Base-by-base conservation (phyloP, 2,113 vertebrate genomes). In the Hoplias malabaricus region DNA sequence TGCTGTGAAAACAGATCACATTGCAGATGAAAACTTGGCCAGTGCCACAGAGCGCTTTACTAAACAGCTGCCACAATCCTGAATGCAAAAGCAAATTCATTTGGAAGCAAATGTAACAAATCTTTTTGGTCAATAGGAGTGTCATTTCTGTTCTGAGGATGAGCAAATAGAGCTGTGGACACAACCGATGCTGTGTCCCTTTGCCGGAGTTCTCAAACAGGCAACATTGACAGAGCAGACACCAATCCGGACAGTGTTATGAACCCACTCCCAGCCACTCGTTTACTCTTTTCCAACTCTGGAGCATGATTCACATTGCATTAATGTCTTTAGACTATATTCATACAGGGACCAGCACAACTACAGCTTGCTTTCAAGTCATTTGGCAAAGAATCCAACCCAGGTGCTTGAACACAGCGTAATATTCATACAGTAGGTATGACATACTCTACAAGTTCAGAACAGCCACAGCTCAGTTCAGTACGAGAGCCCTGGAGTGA, bases 101-200 rank as follows among this genome's bases (percentile, higher is more conserved):
- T 83, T 78, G 79, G 80, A 89, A 25, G 75, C 78, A 62, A 79
- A 80, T 62, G 21, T 84, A 84, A 53, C 85, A 90, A 93, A 93
- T 89, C 91, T 89, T 86, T 89, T 88, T 76, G 84, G 92, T 90
- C 90, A 88, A 93, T 91, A 92, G 78, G 85, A 84, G 85, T 53
- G 80, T 80, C 80, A 89, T 85, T 87, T 85, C 85, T 85, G 86
- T 88, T 85, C 87, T 83, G 84, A 87, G 85, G 83, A 86, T 85
- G 80, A 83, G 87, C 69, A 91, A 91, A 92, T 82, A 91, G 29
- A 76, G 83, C 69, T 82, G 79, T 84, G 83, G 77, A 84, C 80
- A 87, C 85, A 89, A 91, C 88, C 85, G 86, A 38, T n/a, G 53
- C 12, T 67, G n/a, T 69, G 79, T 73, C 65, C 71, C 57, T 46